Percentiles rank a stretch among this genome's conserved stretches.
Conservation (phyloP, 35 echinoderm and acorn worm genomes). For the Stichopus chloronotus region DNA sequence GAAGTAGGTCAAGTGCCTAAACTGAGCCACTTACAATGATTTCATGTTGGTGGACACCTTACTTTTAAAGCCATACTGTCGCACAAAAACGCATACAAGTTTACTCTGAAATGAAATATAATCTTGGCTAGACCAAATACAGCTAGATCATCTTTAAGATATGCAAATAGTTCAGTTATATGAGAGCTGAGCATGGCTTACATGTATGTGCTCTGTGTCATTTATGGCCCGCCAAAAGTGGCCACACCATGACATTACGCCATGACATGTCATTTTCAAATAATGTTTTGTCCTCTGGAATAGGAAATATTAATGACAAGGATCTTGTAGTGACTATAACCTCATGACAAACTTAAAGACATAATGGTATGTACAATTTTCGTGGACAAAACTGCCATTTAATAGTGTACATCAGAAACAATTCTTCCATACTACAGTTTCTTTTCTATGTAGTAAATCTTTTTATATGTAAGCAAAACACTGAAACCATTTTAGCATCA, state of each 20-base stretch:
- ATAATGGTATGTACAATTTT: too few species aligned
- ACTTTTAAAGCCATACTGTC: neutral
- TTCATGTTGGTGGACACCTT: neutral
- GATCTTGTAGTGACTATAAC: too few species aligned
- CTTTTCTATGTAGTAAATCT: too few species aligned
- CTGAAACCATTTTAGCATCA: too few species aligned
- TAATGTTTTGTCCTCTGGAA: too few species aligned
- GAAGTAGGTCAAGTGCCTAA: neutral
- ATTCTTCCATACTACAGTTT: too few species aligned
- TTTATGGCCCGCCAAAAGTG: neutral
- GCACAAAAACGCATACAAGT: slow-evolving; percentile 3
- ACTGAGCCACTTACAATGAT: neutral
- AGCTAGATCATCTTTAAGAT: neutral
- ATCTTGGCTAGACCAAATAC: neutral
- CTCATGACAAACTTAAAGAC: too few species aligned
- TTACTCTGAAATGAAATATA: neutral
- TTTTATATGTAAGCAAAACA: too few species aligned
- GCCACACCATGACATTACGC: neutral
- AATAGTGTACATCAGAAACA: too few species aligned
- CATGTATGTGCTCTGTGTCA: neutral
- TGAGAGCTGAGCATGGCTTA: neutral
- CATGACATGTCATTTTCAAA: too few species aligned
- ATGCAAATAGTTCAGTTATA: neutral
- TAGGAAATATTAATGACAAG: too few species aligned
- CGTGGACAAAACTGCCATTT: too few species aligned